Evolutionary conservation across 2,888 invertebrate genomes (phyloP).

Genomic region (Cyclophora punctaria): DNA sequence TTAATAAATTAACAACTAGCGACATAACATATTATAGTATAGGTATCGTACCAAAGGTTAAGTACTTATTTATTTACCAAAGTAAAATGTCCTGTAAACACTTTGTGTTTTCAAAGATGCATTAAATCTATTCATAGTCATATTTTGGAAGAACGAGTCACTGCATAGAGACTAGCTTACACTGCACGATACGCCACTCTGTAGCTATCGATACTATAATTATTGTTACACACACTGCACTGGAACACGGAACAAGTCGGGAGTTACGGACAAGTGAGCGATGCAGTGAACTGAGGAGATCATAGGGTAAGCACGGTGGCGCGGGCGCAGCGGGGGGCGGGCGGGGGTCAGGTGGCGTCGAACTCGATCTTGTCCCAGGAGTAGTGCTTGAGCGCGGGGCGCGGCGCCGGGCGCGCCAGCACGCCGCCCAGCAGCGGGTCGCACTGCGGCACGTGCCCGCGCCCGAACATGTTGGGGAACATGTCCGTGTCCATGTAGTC

Average conservation of each 20-base stretch:
- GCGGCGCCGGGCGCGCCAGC: slow-evolving; percentile 73
- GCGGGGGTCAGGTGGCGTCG: slow-evolving; percentile 75
- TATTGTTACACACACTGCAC: slow-evolving; percentile 4
- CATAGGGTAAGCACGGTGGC: slow-evolving; percentile 21
- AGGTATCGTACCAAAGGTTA: slow-evolving; percentile 45
- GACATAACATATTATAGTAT: slow-evolving; percentile 45
- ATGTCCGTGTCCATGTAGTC: slow-evolving; percentile 63
- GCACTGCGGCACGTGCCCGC: slow-evolving; percentile 72
- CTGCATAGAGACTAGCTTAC: slow-evolving; percentile 49
- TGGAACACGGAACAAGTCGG: slow-evolving; percentile 6
- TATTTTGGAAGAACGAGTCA: slow-evolving; percentile 55
- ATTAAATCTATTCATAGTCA: slow-evolving; percentile 39
- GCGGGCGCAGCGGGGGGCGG: slow-evolving; percentile 7
- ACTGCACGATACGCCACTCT: slow-evolving; percentile 33
- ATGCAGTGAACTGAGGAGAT: slow-evolving; percentile 27
- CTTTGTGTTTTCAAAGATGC: slow-evolving; percentile 51
- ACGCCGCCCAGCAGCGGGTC: slow-evolving; percentile 85
- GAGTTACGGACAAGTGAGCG: slow-evolving; percentile 5
- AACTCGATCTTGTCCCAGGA: slow-evolving; percentile 87
- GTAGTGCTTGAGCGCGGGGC: slow-evolving; percentile 78
- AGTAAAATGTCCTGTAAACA: slow-evolving; percentile 44
- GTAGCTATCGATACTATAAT: slow-evolving; percentile 26
- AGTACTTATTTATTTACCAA: slow-evolving; percentile 43
- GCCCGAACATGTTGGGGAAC: slow-evolving; percentile 63
- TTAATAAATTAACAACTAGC: slow-evolving; percentile 50